Evolutionary conservation across 2,113 vertebrate species (phyloP).

Genomic region (Jacana jacana): DNA sequence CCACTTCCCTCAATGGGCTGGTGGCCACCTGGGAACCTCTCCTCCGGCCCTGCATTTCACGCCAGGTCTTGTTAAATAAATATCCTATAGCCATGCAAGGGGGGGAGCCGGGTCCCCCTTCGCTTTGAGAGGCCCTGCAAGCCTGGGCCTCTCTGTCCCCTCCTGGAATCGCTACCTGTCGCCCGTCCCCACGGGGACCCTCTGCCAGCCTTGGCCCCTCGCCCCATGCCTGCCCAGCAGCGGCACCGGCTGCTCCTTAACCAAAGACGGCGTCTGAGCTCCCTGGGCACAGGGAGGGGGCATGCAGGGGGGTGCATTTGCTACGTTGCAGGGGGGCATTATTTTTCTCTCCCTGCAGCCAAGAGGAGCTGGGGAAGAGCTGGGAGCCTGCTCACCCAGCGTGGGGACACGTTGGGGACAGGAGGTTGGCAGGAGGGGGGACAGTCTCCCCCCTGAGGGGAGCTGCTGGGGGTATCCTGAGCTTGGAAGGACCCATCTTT

Average conservation of each 20-base stretch:
- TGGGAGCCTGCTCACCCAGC: accelerated
- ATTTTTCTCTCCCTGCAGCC: background rate
- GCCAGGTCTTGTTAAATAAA: slow-evolving; percentile 11
- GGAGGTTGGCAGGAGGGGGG: background rate
- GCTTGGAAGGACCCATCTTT: background rate
- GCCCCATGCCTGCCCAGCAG: background rate
- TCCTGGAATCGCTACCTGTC: slow-evolving; percentile 3
- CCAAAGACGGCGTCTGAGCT: slow-evolving; percentile 22
- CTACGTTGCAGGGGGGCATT: accelerated
- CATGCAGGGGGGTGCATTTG: background rate
- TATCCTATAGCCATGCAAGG: slow-evolving; percentile 43
- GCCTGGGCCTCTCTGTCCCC: background rate
- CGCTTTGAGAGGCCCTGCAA: background rate
- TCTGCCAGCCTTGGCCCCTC: background rate
- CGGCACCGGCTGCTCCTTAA: background rate
- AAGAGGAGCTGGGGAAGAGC: background rate
- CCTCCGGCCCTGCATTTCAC: background rate
- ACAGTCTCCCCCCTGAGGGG: background rate
- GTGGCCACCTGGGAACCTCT: background rate
- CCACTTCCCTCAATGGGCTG: accelerated
- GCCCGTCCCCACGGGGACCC: background rate
- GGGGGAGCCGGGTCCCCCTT: background rate
- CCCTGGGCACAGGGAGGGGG: background rate
- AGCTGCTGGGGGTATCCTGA: background rate
- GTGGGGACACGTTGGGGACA: background rate